Conservation (phyloP, 2,888 invertebrate species). For the Nebria salina region DNA sequence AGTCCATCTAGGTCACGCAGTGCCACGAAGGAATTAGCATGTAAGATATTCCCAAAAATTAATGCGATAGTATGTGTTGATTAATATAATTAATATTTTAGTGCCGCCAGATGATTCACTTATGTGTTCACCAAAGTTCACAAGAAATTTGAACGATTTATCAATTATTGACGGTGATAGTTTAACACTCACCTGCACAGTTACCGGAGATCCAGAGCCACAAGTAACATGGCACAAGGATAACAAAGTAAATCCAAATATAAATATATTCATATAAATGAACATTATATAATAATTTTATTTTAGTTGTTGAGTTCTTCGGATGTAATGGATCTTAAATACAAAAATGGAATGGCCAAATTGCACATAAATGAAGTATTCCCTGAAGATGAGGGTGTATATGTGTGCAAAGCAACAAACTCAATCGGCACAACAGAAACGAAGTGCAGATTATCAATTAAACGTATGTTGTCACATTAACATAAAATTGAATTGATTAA, state of each 20-base stretch:
- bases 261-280: constrained; percentile 6
- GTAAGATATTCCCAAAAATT: constrained; percentile 66
- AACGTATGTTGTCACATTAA: constrained; percentile 72
- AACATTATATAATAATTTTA: neutral
- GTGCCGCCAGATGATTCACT: constrained; percentile 87
- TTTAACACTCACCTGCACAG: constrained; percentile 82
- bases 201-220: constrained; percentile 93
- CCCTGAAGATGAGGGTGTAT: constrained; percentile 94
- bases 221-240: constrained; percentile 91
- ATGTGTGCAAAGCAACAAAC: constrained; percentile 90
- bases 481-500: neutral
- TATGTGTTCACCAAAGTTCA: constrained; percentile 89
- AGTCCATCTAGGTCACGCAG: constrained; percentile 88
- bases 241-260: constrained; percentile 68
- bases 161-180: constrained; percentile 89
- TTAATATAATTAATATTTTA: constrained; percentile 58
- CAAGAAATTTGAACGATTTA: constrained; percentile 78
- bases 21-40: constrained; percentile 87
- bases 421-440: constrained; percentile 88
- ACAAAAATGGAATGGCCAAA: constrained; percentile 88
- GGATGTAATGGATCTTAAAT: constrained; percentile 90
- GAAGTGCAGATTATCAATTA: constrained; percentile 83
- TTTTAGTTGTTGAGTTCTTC: constrained; percentile 72
- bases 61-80: constrained; percentile 48
- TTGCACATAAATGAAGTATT: constrained; percentile 91